A percentile compares a stretch with the other conserved stretches of the same genome.
Evolutionary conservation across 2,113 vertebrate species (phyloP).

Genomic region (Thunnus thynnus): DNA sequence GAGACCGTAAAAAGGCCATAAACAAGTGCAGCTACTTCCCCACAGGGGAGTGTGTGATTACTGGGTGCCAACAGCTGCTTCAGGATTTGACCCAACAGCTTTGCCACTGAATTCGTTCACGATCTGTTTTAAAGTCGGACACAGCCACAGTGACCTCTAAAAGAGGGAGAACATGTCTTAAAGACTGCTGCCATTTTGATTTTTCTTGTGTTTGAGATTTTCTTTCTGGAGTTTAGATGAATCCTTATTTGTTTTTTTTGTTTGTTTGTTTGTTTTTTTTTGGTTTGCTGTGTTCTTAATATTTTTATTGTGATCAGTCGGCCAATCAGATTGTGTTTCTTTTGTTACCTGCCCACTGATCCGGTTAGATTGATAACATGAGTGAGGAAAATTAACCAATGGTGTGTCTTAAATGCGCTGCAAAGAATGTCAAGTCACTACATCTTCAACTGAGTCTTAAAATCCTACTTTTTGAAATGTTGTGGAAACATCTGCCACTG

Average conservation of each 20-base stretch:
- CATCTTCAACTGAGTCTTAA: conserved; percentile 12
- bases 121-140: conserved; percentile 6
- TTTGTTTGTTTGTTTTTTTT: conserved; percentile 4
- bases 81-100: conserved; percentile 43
- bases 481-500: neutral
- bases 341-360: conserved; percentile 19
- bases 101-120: neutral
- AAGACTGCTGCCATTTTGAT: conserved; percentile 68
- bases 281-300: conserved; percentile 60
- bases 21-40: neutral
- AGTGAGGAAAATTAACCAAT: conserved; percentile 32
- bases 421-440: conserved; percentile 38
- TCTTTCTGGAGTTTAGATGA: conserved; percentile 15
- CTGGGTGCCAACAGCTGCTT: conserved; percentile 50
- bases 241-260: neutral
- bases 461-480: neutral
- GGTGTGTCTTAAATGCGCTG: conserved; percentile 66
- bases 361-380: conserved; percentile 16
- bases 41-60: conserved; percentile 12
- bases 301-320: conserved; percentile 47
- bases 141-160: conserved; percentile 11
- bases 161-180: conserved; percentile 54
- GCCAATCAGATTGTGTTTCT: conserved; percentile 62
- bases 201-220: conserved; percentile 48
- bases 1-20: conserved; percentile 26